Percentiles rank a stretch among this genome's conserved stretches.
These are phyloP conservation scores for Apodemus speciosus DNA, from an alignment of 2,113 vertebrate genomes.

Conservation along the genomic window DNA sequence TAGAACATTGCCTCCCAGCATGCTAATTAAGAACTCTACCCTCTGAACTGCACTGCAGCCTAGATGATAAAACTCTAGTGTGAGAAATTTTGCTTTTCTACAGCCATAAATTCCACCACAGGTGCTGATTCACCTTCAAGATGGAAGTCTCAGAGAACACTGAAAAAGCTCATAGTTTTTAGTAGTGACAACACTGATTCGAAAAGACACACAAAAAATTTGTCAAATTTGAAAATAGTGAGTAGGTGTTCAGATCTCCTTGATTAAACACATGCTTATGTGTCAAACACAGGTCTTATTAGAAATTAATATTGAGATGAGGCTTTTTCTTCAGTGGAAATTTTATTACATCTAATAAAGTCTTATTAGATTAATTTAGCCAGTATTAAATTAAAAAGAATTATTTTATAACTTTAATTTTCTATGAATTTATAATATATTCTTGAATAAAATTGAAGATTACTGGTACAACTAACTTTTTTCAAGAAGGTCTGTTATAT, in stretches of 20 bases:
- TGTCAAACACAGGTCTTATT: neutral
- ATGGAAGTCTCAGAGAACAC: neutral
- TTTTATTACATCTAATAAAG: constrained; percentile 14
- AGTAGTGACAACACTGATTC: neutral
- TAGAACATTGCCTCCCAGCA: no score
- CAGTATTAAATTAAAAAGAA: neutral
- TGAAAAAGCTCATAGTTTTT: neutral
- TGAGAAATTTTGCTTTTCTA: neutral
- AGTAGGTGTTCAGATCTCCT: neutral
- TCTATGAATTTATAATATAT: neutral
- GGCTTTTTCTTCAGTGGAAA: neutral
- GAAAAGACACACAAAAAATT: neutral
- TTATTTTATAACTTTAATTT: neutral
- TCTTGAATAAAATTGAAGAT: neutral
- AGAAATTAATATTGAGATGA: constrained; percentile 32
- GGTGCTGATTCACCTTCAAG: neutral
- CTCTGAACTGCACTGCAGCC: neutral
- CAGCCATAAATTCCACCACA: neutral
- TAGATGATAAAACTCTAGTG: neutral
- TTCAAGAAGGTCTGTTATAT: neutral
- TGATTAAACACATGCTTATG: neutral
- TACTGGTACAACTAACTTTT: constrained; percentile 18
- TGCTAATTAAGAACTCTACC: neutral
- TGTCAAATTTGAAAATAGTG: neutral
- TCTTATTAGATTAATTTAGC: constrained; percentile 32